Evolutionary conservation across 2,888 invertebrate genomes (phyloP), one percentile per base, ranked within the genome.

Genomic region (Acronicta alni): DNA sequence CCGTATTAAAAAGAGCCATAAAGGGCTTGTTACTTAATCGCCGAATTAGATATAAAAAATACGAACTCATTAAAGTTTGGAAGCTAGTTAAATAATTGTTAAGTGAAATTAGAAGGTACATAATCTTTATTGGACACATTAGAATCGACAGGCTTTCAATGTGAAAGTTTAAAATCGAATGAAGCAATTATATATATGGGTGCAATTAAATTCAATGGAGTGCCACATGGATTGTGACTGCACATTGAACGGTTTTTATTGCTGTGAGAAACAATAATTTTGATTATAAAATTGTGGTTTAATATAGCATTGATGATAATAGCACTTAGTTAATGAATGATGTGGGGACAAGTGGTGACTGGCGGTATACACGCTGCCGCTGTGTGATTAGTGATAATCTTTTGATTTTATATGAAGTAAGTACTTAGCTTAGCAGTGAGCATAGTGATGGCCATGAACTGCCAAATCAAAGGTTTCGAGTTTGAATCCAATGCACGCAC

Each of bases 211-310:
- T 84, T 83, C 85, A 88, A 90, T 89, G 82, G 85, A 89, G 87
- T 88, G 87, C 86, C 86, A 87, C 87, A 87, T 85, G 85, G 85
- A 86, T 67, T 88, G 86, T 87, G 87, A 85, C 82, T 81, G 84
- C 3, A 30, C 30, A 26, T 79, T 71, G 67, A 83, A 82, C 80
- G 74, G 72, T 73, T 85, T 90, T 89, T 90, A 92, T 93, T 86
- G 84, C 88, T 90, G 92, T 92, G 92, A 89, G 93, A 93, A 92
- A 90, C 86, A 89, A 90, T 91, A 84, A 90, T 87, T 83, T 82
- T 87, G 85, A 91, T 91, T 87, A 89, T 89, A 84, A 88, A 84
- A 83, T 82, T 81, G 82, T 78, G 86, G 75, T 88, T 89, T 89
- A 86, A 88, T 88, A 85, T 81, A 83, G 77, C 74, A 77, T 80